phyloP scores from a whole-genome alignment of 2,888 invertebrate genomes.

The Cremastinae sp. region DNA sequence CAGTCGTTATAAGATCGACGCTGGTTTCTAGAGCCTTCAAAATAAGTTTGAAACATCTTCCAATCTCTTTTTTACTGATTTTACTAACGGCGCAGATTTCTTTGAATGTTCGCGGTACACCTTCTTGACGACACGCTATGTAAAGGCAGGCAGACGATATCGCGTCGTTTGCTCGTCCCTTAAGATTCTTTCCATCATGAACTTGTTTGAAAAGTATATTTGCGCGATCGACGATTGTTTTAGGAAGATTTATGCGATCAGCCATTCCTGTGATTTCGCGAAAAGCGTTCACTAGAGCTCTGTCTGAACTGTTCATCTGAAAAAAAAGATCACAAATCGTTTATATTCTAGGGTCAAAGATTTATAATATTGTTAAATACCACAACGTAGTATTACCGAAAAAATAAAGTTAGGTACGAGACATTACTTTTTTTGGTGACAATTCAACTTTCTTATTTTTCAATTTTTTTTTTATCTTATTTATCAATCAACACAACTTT shows the following conservation, averaged over 20 bases:
- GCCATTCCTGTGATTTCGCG: constrained; percentile 99
- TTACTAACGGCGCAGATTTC: constrained; percentile 99
- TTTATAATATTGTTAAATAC: too few relatives aligned
- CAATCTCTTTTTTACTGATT: constrained; percentile 99
- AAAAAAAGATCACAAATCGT: constrained; percentile 77
- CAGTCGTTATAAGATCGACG: constrained; percentile 98
- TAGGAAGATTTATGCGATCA: constrained; percentile 97
- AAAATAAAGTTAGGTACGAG: too few relatives aligned
- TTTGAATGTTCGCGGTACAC: constrained; percentile 99
- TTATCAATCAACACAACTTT: too few relatives aligned
- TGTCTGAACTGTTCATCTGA: constrained; percentile 96
- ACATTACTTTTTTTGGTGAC: too few relatives aligned
- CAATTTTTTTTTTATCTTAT: too few relatives aligned
- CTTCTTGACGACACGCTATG: constrained; percentile 99
- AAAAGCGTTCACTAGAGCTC: constrained; percentile 97
- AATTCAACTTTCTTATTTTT: too few relatives aligned
- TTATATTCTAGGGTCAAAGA: too few relatives aligned
- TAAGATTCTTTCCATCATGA: constrained; percentile 96
- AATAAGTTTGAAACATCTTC: constrained; percentile 98
- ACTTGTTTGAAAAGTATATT: constrained; percentile 99
- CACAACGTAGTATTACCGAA: too few relatives aligned
- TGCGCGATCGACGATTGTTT: constrained; percentile 97
- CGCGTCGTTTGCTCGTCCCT: constrained; percentile 98
- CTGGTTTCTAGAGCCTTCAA: constrained; percentile 97
- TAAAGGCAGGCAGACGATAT: constrained; percentile 99